A percentile compares a stretch with the other conserved stretches of the same genome.
These are phyloP conservation scores for Tinamus major DNA, from an alignment of 2,797 vertebrate species.

Conservation along the genomic window DNA sequence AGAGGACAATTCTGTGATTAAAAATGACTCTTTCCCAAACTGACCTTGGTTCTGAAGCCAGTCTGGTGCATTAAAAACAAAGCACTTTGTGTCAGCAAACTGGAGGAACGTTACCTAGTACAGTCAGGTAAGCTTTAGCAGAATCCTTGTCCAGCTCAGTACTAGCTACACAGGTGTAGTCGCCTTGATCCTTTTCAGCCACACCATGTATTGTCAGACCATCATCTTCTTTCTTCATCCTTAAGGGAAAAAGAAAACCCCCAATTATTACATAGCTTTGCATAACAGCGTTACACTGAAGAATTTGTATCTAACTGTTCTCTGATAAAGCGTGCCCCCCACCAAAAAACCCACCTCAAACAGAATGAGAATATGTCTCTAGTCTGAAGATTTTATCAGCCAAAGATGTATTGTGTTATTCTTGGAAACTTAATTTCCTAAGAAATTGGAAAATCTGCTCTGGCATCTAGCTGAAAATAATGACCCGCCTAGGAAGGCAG, in stretches of 20 bases:
- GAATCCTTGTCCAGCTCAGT: constrained; percentile 93
- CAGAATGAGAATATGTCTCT: accelerated
- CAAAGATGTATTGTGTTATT: background rate
- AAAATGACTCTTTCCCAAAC: background rate
- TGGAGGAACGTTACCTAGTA: constrained; percentile 85
- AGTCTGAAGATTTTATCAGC: background rate
- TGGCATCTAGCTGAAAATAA: background rate
- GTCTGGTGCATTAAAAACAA: background rate
- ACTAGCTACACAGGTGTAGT: constrained; percentile 89
- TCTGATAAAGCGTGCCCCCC: background rate
- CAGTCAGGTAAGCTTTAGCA: constrained; percentile 91
- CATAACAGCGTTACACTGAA: background rate
- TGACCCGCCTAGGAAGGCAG: background rate
- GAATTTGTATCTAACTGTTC: background rate
- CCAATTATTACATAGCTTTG: accelerated
- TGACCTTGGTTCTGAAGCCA: background rate
- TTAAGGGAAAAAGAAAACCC: constrained; percentile 55
- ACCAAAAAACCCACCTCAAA: background rate
- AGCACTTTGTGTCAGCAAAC: background rate
- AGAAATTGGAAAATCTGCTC: background rate
- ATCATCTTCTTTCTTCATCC: constrained; percentile 89
- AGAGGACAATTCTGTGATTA: background rate
- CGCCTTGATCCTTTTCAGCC: constrained; percentile 91
- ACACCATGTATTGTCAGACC: constrained; percentile 87
- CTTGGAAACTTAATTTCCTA: constrained; percentile 40